Evolutionary conservation across 2,888 invertebrate species (phyloP), one percentile per base, ranked within the genome.

Genomic region (Caenorhabditis auriculariae): DNA sequence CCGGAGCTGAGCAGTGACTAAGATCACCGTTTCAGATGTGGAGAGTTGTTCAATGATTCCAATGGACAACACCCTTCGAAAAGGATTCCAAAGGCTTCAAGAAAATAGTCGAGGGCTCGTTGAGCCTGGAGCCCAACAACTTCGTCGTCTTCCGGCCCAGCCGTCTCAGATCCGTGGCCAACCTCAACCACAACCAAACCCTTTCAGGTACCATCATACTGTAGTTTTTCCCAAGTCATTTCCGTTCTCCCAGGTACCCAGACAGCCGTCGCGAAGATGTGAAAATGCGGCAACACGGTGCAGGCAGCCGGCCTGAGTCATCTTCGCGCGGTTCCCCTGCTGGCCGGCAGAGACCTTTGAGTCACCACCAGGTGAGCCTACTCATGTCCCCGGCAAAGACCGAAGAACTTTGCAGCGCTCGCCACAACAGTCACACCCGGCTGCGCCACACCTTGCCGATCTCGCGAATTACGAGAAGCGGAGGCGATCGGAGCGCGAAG

Each of bases 31-130:
- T n/a, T n/a, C n/a, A n/a, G n/a, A 60, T 26, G 45, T 63, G 0
- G 72, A 71, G 35, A 52, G 62, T 27, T 58, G 84, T 65, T 93
- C 93, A 61, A 93, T 94, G 80, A 90, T 95, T 70, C 91, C 91
- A 83, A 88, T 89, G 50, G 95, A 95, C 54, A 93, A 95, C 83
- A 98, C 96, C 12, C 86, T 98, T 62, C 88, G 95, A 42, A 88
- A 95, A 60, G 96, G 96, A 86, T 98, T 98, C 88, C 93, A 94
- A 83, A 92, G 94, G 84, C 92, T 96, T 75, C 96, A 96, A 84
- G 92, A 82, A 60, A 68, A 57, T 45, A 70, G 68, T 52, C 55
- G 72, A 27, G 66, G 69, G 17, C 74, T 74, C n/a, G 58, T 54
- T 7, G 70, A 70, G 27, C 60, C 78, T 7, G 76, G 75, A 4